phyloP scores from a whole-genome alignment of 2,888 invertebrate species.

The Drosophila aldrichi region DNA sequence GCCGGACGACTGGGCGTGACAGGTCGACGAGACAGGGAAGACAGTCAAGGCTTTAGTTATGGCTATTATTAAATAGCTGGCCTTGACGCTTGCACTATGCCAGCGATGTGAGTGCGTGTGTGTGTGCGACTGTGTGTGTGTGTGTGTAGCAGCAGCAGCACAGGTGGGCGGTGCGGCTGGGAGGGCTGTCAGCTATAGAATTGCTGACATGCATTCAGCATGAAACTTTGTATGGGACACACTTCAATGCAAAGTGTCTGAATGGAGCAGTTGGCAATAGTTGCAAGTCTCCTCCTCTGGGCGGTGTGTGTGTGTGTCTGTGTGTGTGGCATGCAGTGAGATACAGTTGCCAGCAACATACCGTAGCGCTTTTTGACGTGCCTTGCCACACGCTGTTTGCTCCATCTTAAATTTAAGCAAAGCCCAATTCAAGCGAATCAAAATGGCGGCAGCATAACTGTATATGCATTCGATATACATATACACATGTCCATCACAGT shows the following conservation, averaged over 20 bases:
- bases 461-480: background rate
- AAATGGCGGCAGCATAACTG: background rate
- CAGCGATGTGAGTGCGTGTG: background rate
- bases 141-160: too few species aligned
- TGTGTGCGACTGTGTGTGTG: background rate
- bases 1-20: background rate
- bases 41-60: constrained; percentile 40
- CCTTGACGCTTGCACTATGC: constrained; percentile 40
- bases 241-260: constrained; percentile 61
- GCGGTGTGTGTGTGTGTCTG: background rate
- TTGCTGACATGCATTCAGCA: constrained; percentile 67
- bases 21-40: constrained; percentile 7
- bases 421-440: background rate
- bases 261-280: constrained; percentile 8
- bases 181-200: constrained; percentile 37
- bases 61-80: constrained; percentile 30
- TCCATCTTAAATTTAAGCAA: background rate
- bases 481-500: background rate
- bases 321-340: constrained; percentile 1
- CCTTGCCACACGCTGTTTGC: background rate
- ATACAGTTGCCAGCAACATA: constrained; percentile 19
- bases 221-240: constrained; percentile 59
- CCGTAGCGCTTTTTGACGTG: constrained; percentile 11
- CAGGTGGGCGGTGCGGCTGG: background rate
- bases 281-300: background rate